Base-by-base conservation (phyloP, 2,113 vertebrate species). In the Sorex araneus region DNA sequence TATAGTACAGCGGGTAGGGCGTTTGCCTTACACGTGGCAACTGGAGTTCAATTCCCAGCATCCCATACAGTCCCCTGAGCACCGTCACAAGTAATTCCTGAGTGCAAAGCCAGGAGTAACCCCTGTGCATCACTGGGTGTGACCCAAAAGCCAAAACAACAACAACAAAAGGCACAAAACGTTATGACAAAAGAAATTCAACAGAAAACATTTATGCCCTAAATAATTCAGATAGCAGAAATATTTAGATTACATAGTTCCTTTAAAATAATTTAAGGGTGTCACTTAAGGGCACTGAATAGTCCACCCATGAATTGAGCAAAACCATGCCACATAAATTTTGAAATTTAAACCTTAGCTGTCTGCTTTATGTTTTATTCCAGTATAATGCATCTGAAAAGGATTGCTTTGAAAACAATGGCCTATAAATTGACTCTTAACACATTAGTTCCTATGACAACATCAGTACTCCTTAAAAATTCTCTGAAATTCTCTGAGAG, bases 211-310 rank as follows among this genome's bases (percentile, higher is more conserved):
- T 96, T 96, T 97, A 94, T 94, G 34, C 5, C 36, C 60, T 97
- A 96, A 97, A 98, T 98, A 97, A 98, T 98, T 98, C 67, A 98
- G 91, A 25, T 71, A 82, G 85, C 50, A 95, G 83, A 95, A 97
- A 27, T 95, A 96, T 94, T 97, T 94, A 94, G 86, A 93, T 95
- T 96, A 77, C 84, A 96, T 91, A 91, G 19, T 86, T 97, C 96
- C 28, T 71, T 95, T 97, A 97, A 96, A 98, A 98, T 98, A 97
- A 98, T 98, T 98, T 96, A 98, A 21, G 84, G 64, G 34, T 69
- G 30, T 92, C 77, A 93, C 57, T 87, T 95, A 96, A 95, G 54
- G 85, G 71, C 54, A 89, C n/a, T 79, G 25, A 90, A 87, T 93
- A 95, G 95, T 92, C 85, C 45, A 94, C 77, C 6, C 71, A 90